Base-by-base conservation (phyloP, 2,113 vertebrate species). In the Microcebus griseorufus region DNA sequence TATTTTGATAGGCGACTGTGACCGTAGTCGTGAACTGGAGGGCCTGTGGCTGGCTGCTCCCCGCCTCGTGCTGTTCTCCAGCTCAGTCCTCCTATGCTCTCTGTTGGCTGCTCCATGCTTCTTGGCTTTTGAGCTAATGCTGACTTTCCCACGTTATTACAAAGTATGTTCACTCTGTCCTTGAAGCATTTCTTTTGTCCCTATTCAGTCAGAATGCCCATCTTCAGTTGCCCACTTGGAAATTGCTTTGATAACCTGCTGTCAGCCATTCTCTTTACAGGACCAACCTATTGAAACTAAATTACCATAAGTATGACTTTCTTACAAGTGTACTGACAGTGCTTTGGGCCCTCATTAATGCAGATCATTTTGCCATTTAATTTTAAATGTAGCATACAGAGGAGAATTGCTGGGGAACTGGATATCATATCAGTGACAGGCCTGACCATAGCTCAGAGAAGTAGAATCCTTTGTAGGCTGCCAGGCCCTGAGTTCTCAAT, bases 221-320 rank as follows among this genome's bases (percentile, higher is more conserved):
- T 88, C 97, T 94, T 90, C 37, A 9, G 53, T 81, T 78, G 79
- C 83, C 96, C 87, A 97, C 90, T 93, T 95, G 97, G 92, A 97
- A 97, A 94, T 72, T 88, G 80, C 93, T 96, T 94, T 98, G 96
- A 97, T 97, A 98, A 97, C 92, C 89, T 70, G 89, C 92, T 97
- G 96, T 94, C 95, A 97, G 79, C 93, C 93, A 96, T 96, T 94
- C 87, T 97, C 93, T 97, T 97, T 95, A 95, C 84, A 93, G 12
- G 76, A 73, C 88, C 86, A 92, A 88, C 39, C 83, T 64, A 95
- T 82, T 89, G 97, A 96, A 97, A 92, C 42, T 20, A 86, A 98
- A 97, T 97, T 96, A 92, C 95, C 81, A 75, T 97, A 96, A 95
- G 94, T 92, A 93, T 97, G 88, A 95, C 98, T 97, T 97, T 82